A percentile compares a stretch with the other conserved stretches of the same genome.
These are phyloP conservation scores for Mythimna ferrago DNA, from an alignment of 2,888 invertebrate genomes.

Conservation along the genomic window DNA sequence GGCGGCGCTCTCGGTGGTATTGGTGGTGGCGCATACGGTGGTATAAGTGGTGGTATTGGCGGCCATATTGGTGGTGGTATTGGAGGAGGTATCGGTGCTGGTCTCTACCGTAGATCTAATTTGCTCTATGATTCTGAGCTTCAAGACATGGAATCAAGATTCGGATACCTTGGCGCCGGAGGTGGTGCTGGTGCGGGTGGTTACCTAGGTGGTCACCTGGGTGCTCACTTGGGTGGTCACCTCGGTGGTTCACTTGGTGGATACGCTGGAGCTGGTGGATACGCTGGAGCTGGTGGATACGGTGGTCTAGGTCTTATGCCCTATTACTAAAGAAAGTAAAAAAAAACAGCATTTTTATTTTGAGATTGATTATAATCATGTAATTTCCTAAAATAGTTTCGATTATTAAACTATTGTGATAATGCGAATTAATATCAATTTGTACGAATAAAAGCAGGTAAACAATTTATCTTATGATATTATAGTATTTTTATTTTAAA, in stretches of 20 bases:
- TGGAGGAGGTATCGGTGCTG: neutral
- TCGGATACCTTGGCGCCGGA: neutral
- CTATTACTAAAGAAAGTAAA: neutral
- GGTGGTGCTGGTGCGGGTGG: slow-evolving; percentile 14
- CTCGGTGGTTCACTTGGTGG: slow-evolving; percentile 22
- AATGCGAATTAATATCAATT: neutral
- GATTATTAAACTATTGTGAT: neutral
- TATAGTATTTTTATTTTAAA: neutral
- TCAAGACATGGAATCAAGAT: neutral
- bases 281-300: slow-evolving; percentile 7
- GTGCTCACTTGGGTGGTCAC: slow-evolving; percentile 13
- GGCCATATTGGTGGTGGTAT: neutral
- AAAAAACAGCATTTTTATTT: neutral
- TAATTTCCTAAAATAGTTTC: neutral
- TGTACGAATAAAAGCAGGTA: neutral
- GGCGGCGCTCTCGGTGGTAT: neutral
- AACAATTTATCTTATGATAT: neutral
- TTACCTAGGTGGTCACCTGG: slow-evolving; percentile 12
- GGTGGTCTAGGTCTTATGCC: neutral
- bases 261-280: slow-evolving; percentile 7
- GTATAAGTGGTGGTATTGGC: neutral
- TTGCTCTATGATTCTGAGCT: neutral
- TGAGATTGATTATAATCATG: neutral
- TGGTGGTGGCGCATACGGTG: neutral
- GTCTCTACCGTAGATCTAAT: slow-evolving; percentile 10